Base-by-base conservation (phyloP, 2,888 invertebrate genomes). In the Gandaritis pyraliata region DNA sequence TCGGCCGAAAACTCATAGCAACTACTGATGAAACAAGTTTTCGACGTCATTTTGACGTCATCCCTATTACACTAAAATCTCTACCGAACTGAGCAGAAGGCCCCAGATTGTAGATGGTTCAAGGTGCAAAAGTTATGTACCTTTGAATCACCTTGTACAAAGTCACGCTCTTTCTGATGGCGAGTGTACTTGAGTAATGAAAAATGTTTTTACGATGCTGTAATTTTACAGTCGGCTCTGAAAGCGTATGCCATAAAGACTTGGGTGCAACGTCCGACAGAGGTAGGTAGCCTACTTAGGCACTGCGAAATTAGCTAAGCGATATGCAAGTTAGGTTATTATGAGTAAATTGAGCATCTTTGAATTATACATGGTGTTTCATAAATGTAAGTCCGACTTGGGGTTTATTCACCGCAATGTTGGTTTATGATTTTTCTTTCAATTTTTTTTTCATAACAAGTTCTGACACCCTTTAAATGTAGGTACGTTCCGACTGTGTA, bases 231-330 rank as follows among this genome's bases (percentile, higher is more conserved):
- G 47, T 45, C 48, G 4, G 30, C 53, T 62, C 53, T 58, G 45
- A 62, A 63, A 63, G 36, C 33, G 33, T 29, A 29, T 16, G 54
- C 54, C 15, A 48, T 56, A 57, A 48, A 57, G 48, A 30, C 23
- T 60, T 51, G 48, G 48, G 58, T 47, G 55, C 63, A 58, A 58
- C 51, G 58, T 51, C 54, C 58, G 47, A 51, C 33, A 29, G 51
- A 23, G 23, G 36, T 41, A 52, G 54, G 46, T 56, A 52, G 36
- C 51, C 51, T 61, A 56, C 56, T 56, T 56, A 51, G 13, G 15
- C 13, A 36, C 47, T 51, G 18, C 45, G 15, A 48, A 49, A 54
- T 54, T 43, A 59, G 23, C 33, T 59, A 48, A 43, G 50, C 13
- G 41, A 15, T 38, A 47, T 15, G 46, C 47, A 15, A 47, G 23